Conservation (phyloP, 2,113 vertebrate genomes). For the Colistium nudipinnis region DNA sequence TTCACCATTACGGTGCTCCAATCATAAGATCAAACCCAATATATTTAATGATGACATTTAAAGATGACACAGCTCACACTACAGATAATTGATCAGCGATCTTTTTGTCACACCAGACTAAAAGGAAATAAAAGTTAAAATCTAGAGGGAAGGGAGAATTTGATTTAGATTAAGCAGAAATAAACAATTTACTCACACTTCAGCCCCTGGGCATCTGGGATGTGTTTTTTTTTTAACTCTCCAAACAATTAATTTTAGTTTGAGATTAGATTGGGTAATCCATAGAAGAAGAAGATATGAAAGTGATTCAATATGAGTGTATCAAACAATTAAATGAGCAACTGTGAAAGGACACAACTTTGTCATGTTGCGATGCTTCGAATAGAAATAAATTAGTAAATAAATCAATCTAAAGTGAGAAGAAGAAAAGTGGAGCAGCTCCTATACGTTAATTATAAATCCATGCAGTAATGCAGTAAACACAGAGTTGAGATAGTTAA, state of each 20-base stretch:
- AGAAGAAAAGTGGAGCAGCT: conserved; percentile 16
- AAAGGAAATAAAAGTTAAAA: conserved; percentile 2
- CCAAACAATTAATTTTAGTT: conserved; percentile 55
- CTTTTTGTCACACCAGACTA: not conserved
- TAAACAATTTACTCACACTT: conserved; percentile 32
- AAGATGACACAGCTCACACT: conserved; percentile 1
- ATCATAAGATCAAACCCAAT: conserved; percentile 12
- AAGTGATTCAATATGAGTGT: conserved; percentile 47
- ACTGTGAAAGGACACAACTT: conserved; percentile 25
- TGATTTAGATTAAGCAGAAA: conserved; percentile 33
- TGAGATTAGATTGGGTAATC: conserved; percentile 47
- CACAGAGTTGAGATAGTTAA: not conserved
- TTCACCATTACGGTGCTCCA: no score
- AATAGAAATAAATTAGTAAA: conserved; percentile 58
- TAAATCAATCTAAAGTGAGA: conserved; percentile 39
- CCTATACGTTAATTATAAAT: conserved; percentile 24
- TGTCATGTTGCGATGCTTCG: conserved; percentile 50
- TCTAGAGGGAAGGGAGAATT: conserved; percentile 31
- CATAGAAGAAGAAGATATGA: conserved; percentile 40
- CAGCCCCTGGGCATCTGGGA: conserved; percentile 42
- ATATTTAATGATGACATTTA: not conserved
- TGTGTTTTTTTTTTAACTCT: conserved; percentile 10
- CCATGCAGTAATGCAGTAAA: conserved; percentile 2
- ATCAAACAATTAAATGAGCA: conserved; percentile 43
- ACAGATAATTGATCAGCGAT: conserved; percentile 32